Percentiles rank a stretch among this genome's conserved stretches.
phyloP scores from a whole-genome alignment of 2,888 invertebrate genomes.

The Resseliella maxima region DNA sequence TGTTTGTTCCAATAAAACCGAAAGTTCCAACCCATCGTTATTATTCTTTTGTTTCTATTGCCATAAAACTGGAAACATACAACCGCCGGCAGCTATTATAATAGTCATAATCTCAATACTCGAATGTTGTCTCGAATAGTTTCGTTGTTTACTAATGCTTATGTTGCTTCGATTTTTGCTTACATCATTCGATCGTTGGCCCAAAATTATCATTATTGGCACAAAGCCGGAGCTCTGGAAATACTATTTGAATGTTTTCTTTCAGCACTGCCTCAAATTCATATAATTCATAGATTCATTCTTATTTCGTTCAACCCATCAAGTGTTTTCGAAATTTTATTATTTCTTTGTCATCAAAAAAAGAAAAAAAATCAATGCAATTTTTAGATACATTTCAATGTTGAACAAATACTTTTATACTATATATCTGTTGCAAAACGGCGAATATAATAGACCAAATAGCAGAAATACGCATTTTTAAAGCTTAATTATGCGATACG shows the following conservation, averaged over 20 bases:
- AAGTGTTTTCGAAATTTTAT: background rate
- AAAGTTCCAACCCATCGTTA: background rate
- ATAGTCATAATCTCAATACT: background rate
- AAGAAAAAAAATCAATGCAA: background rate
- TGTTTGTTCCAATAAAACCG: background rate
- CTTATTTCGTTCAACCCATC: slow-evolving; percentile 8
- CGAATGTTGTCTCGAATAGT: background rate
- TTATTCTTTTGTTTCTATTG: background rate
- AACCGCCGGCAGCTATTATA: background rate
- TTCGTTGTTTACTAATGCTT: background rate
- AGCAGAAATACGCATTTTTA: too few relatives aligned
- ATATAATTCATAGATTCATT: background rate
- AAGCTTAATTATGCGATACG: too few relatives aligned
- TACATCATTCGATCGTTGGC: background rate
- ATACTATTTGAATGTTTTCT: background rate
- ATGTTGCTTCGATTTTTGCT: slow-evolving; percentile 11
- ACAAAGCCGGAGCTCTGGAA: background rate
- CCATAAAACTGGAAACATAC: slow-evolving; percentile 2
- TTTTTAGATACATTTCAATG: background rate
- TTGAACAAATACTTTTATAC: background rate
- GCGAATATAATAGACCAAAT: too few relatives aligned
- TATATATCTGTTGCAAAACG: too few relatives aligned
- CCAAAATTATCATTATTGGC: background rate
- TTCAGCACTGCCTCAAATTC: background rate
- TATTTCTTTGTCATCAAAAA: slow-evolving; percentile 15